These are phyloP conservation scores for Eupithecia pulchellata DNA, from an alignment of 2,888 invertebrate genomes.

Conservation along the genomic window DNA sequence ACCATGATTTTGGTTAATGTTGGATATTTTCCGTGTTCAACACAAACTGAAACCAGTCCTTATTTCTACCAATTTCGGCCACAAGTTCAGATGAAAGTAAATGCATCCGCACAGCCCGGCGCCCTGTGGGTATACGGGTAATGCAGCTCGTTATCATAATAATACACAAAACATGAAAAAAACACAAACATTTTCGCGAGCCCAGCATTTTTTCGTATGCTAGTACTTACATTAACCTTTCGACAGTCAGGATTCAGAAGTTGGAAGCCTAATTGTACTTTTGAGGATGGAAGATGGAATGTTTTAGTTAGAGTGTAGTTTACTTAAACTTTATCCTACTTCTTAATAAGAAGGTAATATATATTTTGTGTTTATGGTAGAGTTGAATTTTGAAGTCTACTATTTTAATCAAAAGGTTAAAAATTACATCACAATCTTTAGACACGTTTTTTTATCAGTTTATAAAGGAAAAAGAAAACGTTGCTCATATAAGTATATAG, in stretches of 20 bases:
- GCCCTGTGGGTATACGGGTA: conserved; percentile 75
- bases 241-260: conserved; percentile 24
- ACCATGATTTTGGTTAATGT: not conserved
- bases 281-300: not conserved
- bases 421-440: too few species aligned
- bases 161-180: conserved; percentile 66
- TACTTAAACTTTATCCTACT: not conserved
- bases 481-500: too few species aligned
- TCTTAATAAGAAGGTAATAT: not conserved
- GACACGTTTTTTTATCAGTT: too few species aligned
- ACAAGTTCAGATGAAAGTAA: conserved; percentile 66
- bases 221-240: conserved; percentile 29
- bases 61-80: conserved; percentile 50
- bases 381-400: not conserved
- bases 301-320: not conserved
- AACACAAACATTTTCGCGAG: conserved; percentile 55
- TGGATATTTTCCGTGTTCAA: too few species aligned
- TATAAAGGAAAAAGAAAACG: too few species aligned
- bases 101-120: conserved; percentile 61
- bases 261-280: conserved; percentile 27
- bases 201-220: conserved; percentile 63
- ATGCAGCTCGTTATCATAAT: conserved; percentile 79
- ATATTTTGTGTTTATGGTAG: not conserved
- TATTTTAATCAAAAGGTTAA: not conserved
- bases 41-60: not conserved